phyloP scores from a whole-genome alignment of 2,113 vertebrate species.

The Oncorhynchus mykiss region DNA sequence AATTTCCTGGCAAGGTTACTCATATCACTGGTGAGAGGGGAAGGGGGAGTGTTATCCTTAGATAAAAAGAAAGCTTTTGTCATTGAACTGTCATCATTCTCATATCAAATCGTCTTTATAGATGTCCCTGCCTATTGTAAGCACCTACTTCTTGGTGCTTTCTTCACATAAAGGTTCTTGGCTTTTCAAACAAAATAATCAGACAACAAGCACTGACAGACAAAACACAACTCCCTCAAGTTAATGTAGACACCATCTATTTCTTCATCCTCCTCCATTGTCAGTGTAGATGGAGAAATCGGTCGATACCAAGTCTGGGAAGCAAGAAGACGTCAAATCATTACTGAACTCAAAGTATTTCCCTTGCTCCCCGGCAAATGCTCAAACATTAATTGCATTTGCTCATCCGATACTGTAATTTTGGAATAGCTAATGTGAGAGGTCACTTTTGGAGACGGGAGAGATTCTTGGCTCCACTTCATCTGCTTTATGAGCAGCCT shows the following conservation, averaged over 20 bases:
- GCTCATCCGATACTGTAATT: constrained; percentile 30
- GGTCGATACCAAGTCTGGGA: constrained; percentile 34
- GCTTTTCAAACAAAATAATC: no score
- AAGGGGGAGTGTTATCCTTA: no score
- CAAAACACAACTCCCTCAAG: no score
- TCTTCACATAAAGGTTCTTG: no score
- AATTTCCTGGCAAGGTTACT: no score
- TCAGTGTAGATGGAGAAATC: constrained; percentile 26
- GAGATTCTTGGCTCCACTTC: constrained; percentile 6
- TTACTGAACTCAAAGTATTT: constrained; percentile 18
- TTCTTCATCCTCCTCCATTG: constrained; percentile 21
- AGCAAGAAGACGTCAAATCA: constrained; percentile 42
- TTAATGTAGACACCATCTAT: constrained; percentile 10
- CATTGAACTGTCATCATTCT: no score
- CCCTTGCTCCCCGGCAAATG: constrained; percentile 37
- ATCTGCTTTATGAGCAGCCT: constrained; percentile 25
- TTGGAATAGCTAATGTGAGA: constrained; percentile 38
- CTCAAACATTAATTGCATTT: constrained; percentile 48
- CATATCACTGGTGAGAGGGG: no score
- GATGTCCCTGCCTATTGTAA: no score
- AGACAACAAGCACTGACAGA: no score
- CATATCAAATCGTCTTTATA: no score
- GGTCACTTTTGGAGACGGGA: constrained; percentile 41
- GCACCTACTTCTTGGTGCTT: no score
- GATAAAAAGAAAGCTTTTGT: no score